Conservation (phyloP, 2,113 vertebrate genomes). For the Chaenocephalus aceratus region DNA sequence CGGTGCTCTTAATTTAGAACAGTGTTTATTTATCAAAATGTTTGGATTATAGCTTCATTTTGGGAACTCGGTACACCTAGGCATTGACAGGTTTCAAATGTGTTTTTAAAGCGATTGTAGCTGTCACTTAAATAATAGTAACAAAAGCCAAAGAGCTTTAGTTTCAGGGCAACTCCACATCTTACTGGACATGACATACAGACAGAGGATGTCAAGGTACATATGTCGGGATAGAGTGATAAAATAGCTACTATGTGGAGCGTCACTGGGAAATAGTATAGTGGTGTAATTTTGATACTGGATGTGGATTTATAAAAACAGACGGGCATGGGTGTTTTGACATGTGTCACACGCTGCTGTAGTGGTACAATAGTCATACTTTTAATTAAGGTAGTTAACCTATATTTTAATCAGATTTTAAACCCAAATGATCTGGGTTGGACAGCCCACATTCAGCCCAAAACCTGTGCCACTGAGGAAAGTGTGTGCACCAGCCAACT, state of each 20-base stretch:
- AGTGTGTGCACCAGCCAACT: background rate
- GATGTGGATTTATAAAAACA: background rate
- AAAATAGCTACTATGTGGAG: background rate
- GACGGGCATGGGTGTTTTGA: background rate
- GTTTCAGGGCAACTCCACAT: background rate
- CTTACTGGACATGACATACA: background rate
- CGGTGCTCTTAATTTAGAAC: slow-evolving; percentile 16
- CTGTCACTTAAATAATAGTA: background rate
- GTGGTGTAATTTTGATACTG: slow-evolving; percentile 1
- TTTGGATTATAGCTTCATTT: background rate
- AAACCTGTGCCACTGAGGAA: too few relatives aligned
- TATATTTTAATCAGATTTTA: background rate
- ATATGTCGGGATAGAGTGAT: background rate
- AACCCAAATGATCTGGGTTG: background rate
- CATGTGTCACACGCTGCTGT: background rate
- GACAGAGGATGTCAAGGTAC: background rate
- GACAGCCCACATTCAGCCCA: background rate
- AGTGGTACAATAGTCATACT: background rate
- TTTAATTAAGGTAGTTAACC: background rate
- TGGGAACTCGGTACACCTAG: too few relatives aligned
- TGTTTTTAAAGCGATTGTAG: too few relatives aligned
- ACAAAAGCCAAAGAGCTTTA: background rate
- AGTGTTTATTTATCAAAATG: background rate
- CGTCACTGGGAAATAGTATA: slow-evolving; percentile 1
- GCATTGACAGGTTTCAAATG: background rate